Base-by-base conservation (phyloP, 2,113 vertebrate genomes). In the Poeciliopsis turrubarensis region DNA sequence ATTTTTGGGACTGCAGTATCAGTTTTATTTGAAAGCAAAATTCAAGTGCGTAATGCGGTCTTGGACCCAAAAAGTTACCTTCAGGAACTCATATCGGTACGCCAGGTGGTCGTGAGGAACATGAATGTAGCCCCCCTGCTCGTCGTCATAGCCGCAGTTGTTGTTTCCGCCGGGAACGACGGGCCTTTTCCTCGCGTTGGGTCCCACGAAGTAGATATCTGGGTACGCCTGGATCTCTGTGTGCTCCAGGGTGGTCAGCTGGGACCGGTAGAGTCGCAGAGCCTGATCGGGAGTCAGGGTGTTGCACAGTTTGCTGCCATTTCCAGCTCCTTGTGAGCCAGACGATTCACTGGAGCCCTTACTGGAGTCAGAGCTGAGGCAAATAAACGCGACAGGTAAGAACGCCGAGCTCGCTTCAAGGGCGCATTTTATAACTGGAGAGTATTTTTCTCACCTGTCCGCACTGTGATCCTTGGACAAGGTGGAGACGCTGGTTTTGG, bases 31-130 rank as follows among this genome's bases (percentile, higher is more conserved):
- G 11, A 37, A 15, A 41, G 14, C 12, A 41, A 41, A 41, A 41
- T 5, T 14, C 39, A 14, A 41, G 14, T 41, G 39, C 10, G 11
- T 12, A 34, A 34, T 41, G 39, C 39, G 0, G 39, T 13, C 44
- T 47, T 47, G 44, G 44, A 47, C 44, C 44, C 44, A 47, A 6
- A 47, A 47, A 5, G 44, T 19, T 66, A 99, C 95, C 91, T 99
- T 99, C 72, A 99, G 94, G 70, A 99, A 96, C 91, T 99, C 98
- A 0, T 99, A 99, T 41, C 98, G 94, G 80, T 98, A 99, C 22
- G 97, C 97, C 10, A 99, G 93, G 70, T 99, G 98, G 90, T 99
- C 98, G 0, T 98, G 97, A 60, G 97, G 96, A 32, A 99, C 97
- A 0, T 98, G 95, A 57, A 97, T 95, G 85, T 99, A 99, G 51